Evolutionary conservation across 2,797 vertebrate species (phyloP), one percentile per base, ranked within the genome.

Genomic region (Chiroxiphia lanceolata): DNA sequence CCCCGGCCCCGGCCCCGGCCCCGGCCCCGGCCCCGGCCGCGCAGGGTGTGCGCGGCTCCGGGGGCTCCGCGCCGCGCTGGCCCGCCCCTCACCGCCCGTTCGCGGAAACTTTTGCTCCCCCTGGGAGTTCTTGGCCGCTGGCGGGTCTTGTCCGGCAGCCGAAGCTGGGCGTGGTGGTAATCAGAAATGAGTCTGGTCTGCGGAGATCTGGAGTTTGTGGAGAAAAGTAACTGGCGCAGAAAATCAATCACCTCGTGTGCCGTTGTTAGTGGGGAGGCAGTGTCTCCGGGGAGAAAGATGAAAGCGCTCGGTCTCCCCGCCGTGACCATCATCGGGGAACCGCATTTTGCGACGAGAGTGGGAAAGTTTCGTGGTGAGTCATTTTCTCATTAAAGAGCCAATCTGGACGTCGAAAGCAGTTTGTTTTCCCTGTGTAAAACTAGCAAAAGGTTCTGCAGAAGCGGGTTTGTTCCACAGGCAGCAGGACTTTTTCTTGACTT

Each of bases 361-460:
- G 36, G 79, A 83, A 95, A 95, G 92, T 96, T 96, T 64, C 61
- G n/a, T 60, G 90, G 80, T 77, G 88, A 83, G 76, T 83, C 53
- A 13, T 83, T 91, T 87, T 80, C 84, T 82, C 48, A 14, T 72
- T 68, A 56, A 59, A 38, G 56, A 86, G 23, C n/a, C 33, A 72
- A 79, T 71, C 65, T 56, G 79, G 67, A 67, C n/a, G 56, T 84
- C 42, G 48, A 53, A 76, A 69, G 38, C 61, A 6, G 21, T 47
- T 82, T 81, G 31, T 80, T 85, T 94, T 94, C 29, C 25, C 23
- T 9, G 11, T 36, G 1, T 57, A 21, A 74, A 45, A 36, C 20
- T 31, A n/a, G 29, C 42, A 71, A 59, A 23, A 14, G 26, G n/a
- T 68, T 80, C 60, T 64, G 86, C 74, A 72, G 23, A 38, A 83